Evolutionary conservation across 2,797 vertebrate genomes (phyloP).

Genomic region (Perodicticus potto): DNA sequence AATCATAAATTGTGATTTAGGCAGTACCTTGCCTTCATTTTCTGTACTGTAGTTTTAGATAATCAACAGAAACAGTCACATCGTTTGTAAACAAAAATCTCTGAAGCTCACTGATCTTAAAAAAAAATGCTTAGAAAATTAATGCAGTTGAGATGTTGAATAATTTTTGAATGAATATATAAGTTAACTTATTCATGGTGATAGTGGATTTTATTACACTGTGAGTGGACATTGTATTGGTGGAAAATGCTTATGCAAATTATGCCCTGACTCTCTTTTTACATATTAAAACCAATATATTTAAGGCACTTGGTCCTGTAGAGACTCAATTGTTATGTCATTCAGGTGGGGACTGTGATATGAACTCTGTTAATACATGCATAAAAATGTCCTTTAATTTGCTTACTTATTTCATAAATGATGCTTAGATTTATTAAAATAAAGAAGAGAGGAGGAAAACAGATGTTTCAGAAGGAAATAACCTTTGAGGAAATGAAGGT

Average conservation of each 20-base stretch:
- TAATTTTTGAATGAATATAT: not conserved
- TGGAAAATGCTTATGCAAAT: not conserved
- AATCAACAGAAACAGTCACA: not conserved
- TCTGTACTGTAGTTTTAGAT: not conserved
- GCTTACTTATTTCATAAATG: not conserved
- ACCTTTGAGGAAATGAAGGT: not conserved
- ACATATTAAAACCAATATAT: not conserved
- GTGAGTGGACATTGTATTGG: not conserved
- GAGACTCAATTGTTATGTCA: not conserved
- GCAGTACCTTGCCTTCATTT: not conserved
- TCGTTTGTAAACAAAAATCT: not conserved
- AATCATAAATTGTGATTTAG: not conserved
- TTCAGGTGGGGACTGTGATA: not conserved
- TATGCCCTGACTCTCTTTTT: not conserved
- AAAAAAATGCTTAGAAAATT: not conserved
- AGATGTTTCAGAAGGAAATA: not conserved
- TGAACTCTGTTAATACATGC: not conserved
- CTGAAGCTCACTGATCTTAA: not conserved
- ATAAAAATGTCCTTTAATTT: slow-evolving; percentile 16
- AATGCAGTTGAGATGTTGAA: not conserved
- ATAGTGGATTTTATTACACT: not conserved
- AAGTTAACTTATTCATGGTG: not conserved
- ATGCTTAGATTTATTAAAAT: not conserved
- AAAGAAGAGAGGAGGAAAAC: not conserved
- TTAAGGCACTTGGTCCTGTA: not conserved